These are phyloP conservation scores for Tetranychus piercei DNA, from an alignment of 2,888 invertebrate genomes.

Conservation along the genomic window DNA sequence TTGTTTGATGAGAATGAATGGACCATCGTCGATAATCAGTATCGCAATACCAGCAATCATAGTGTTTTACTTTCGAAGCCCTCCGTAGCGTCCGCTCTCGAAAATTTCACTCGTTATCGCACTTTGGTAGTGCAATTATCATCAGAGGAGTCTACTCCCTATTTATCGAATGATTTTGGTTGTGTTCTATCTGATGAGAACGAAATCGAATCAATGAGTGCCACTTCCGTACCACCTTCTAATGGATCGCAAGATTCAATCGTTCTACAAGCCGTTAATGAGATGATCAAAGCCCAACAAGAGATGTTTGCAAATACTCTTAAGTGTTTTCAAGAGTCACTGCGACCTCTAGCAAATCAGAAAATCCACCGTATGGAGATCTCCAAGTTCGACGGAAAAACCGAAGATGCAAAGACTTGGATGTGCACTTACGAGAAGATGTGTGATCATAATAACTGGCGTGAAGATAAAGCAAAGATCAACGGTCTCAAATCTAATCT, in stretches of 20 bases:
- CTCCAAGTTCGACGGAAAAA: slow-evolving; percentile 10
- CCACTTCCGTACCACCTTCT: too few relatives aligned
- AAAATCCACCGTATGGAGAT: background rate
- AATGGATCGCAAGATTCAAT: too few relatives aligned
- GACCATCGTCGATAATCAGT: background rate
- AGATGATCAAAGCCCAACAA: background rate
- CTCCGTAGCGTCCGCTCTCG: background rate
- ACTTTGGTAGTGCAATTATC: background rate
- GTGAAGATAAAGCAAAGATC: background rate
- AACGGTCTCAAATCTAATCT: slow-evolving; percentile 8
- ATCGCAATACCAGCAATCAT: background rate
- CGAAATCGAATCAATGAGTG: too few relatives aligned
- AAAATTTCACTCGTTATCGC: background rate
- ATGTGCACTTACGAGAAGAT: slow-evolving; percentile 4
- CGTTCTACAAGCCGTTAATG: background rate
- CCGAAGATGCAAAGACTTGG: slow-evolving; percentile 11
- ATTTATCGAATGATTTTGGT: background rate
- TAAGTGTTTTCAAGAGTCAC: slow-evolving; percentile 1
- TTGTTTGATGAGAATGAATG: background rate
- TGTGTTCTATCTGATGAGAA: too few relatives aligned
- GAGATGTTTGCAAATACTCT: background rate
- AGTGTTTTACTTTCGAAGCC: background rate
- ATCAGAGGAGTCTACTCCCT: background rate
- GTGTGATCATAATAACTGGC: slow-evolving; percentile 4
- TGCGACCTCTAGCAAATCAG: background rate